Evolutionary conservation across 2,113 vertebrate genomes (phyloP).

Genomic region (Boleophthalmus pectinirostris): DNA sequence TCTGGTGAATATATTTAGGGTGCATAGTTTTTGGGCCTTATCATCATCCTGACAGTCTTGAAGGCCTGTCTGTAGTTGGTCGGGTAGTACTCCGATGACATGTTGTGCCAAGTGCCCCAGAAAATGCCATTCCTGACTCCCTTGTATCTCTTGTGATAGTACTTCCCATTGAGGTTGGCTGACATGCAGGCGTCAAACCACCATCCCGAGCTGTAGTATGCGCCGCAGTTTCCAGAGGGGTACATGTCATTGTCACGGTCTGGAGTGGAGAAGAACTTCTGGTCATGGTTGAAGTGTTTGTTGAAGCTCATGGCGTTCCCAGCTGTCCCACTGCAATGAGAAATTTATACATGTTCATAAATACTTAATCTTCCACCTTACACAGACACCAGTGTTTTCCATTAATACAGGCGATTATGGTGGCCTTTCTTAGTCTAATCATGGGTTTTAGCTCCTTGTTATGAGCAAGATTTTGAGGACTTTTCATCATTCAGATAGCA

Average conservation of each 20-base stretch:
- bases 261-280: slow-evolving; percentile 92
- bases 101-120: slow-evolving; percentile 94
- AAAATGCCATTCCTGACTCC: slow-evolving; percentile 94
- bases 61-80: slow-evolving; percentile 86
- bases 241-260: slow-evolving; percentile 95
- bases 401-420: too few relatives aligned
- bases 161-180: slow-evolving; percentile 96
- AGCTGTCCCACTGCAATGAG: slow-evolving; percentile 81
- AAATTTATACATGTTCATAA: background rate
- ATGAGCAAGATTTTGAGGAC: too few relatives aligned
- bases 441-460: too few relatives aligned
- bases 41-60: slow-evolving; percentile 94
- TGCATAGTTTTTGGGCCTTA: slow-evolving; percentile 88
- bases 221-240: slow-evolving; percentile 88
- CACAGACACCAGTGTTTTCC: background rate
- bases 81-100: slow-evolving; percentile 75
- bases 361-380: background rate
- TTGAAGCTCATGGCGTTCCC: slow-evolving; percentile 90
- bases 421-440: too few relatives aligned
- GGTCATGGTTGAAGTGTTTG: slow-evolving; percentile 89
- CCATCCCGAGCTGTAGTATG: slow-evolving; percentile 95
- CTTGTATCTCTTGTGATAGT: slow-evolving; percentile 91
- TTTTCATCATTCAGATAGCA: too few relatives aligned
- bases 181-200: slow-evolving; percentile 98
- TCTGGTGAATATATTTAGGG: slow-evolving; percentile 65